A percentile compares a stretch with the other conserved stretches of the same genome.
Evolutionary conservation across 2,113 vertebrate species (phyloP).

Genomic region (Thermophis baileyi): DNA sequence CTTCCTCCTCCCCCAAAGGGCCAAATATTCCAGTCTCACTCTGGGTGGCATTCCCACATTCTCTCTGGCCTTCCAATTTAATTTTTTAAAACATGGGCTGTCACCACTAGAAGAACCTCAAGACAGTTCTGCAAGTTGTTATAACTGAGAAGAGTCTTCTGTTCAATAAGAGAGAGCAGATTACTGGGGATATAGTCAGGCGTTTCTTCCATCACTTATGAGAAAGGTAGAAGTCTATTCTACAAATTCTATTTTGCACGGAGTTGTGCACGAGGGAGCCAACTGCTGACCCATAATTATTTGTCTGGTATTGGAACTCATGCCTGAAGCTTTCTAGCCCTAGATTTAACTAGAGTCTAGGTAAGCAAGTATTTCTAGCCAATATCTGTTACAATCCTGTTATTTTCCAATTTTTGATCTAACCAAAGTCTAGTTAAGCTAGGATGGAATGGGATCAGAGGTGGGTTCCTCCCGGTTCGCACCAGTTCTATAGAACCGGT

Average conservation of each 20-base stretch:
- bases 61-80: neutral
- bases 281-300: neutral
- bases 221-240: neutral
- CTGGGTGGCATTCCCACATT: neutral
- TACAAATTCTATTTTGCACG: neutral
- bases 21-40: neutral
- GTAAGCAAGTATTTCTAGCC: neutral
- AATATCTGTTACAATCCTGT: neutral
- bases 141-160: neutral
- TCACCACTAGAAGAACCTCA: neutral
- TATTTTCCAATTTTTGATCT: neutral
- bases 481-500: too few relatives aligned
- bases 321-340: neutral
- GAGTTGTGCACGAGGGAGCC: neutral
- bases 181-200: neutral
- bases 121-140: neutral
- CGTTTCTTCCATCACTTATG: neutral
- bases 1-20: neutral
- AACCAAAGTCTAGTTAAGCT: neutral
- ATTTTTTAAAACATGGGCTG: neutral
- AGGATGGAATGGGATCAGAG: neutral
- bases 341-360: neutral
- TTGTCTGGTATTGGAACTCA: neutral
- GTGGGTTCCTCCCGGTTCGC: too few relatives aligned
- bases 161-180: neutral